phyloP scores from a whole-genome alignment of 2,113 vertebrate genomes.

The Bucco capensis region DNA sequence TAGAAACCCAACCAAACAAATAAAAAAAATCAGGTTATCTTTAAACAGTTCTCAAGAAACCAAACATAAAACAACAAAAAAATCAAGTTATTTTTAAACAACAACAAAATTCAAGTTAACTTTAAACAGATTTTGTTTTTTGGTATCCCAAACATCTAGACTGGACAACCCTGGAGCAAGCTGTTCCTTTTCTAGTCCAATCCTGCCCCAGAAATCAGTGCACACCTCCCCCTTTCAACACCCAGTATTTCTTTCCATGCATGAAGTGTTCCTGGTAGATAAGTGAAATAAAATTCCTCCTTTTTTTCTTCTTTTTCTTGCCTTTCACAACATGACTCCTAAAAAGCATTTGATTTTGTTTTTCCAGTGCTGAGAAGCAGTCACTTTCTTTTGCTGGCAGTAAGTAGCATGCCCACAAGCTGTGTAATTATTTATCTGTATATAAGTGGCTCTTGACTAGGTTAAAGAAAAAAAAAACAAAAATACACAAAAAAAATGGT shows the following conservation, averaged over 20 bases:
- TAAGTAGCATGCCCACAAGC: conserved; percentile 21
- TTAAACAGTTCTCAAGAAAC: too few species aligned
- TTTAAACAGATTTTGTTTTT: not conserved
- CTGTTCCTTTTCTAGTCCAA: not conserved
- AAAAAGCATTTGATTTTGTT: not conserved
- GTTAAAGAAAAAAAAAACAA: not conserved
- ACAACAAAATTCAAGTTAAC: not conserved
- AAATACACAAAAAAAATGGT: not conserved
- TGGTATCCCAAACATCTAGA: not conserved
- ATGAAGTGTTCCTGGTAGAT: not conserved
- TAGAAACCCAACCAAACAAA: too few species aligned
- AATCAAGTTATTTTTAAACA: too few species aligned
- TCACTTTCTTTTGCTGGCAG: conserved; percentile 11
- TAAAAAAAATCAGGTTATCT: not conserved
- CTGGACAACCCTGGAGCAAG: not conserved
- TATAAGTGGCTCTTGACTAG: not conserved
- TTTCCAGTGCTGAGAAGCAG: conserved; percentile 38
- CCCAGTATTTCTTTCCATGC: not conserved
- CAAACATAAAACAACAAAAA: too few species aligned
- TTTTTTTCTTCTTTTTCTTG: not conserved
- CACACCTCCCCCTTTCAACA: not conserved
- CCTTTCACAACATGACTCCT: not conserved
- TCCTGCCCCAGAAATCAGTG: not conserved
- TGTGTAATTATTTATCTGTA: conserved; percentile 58
- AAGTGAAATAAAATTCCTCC: not conserved